A percentile compares a stretch with the other conserved stretches of the same genome.
These are phyloP conservation scores for Hydrozoanthus gracilis DNA, from an alignment of 92 coral and sea anemone species.

Conservation along the genomic window DNA sequence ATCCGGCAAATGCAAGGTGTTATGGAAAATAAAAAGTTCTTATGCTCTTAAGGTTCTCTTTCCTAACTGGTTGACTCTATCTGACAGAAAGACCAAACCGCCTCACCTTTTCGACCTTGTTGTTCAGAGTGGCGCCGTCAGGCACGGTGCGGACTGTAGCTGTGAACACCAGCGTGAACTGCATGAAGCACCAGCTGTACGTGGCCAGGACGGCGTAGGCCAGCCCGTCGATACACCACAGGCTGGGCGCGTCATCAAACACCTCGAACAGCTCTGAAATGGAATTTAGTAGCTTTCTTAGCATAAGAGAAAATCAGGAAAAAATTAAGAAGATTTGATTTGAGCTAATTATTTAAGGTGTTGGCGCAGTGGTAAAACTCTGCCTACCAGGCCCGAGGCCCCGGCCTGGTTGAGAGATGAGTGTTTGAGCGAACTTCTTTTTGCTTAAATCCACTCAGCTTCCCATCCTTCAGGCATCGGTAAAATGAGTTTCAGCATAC, in stretches of 20 bases:
- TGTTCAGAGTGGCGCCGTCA: slow-evolving; percentile 38
- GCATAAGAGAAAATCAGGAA: too few species aligned
- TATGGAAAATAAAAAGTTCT: too few species aligned
- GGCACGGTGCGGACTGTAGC: slow-evolving; percentile 97
- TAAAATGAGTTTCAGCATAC: too few species aligned
- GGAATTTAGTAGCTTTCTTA: neutral
- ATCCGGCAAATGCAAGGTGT: too few species aligned
- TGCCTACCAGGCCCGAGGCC: too few species aligned
- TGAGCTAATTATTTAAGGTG: too few species aligned
- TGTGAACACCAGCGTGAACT: slow-evolving; percentile 90
- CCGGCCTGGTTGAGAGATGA: too few species aligned
- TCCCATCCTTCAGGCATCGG: too few species aligned
- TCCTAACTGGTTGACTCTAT: neutral
- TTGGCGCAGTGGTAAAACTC: too few species aligned
- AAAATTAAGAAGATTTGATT: too few species aligned
- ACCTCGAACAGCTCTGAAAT: slow-evolving; percentile 92
- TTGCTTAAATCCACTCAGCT: too few species aligned
- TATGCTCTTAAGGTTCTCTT: neutral
- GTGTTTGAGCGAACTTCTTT: too few species aligned
- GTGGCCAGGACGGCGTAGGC: slow-evolving; percentile 87
- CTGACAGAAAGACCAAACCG: neutral
- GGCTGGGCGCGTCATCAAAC: slow-evolving; percentile 74
- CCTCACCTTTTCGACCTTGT: neutral
- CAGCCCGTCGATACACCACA: slow-evolving; percentile 82
- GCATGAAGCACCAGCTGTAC: slow-evolving; percentile 97